These are phyloP conservation scores for Patiria pectinifera DNA, from an alignment of 53 echinoderm and acorn worm genomes.

Conservation along the genomic window DNA sequence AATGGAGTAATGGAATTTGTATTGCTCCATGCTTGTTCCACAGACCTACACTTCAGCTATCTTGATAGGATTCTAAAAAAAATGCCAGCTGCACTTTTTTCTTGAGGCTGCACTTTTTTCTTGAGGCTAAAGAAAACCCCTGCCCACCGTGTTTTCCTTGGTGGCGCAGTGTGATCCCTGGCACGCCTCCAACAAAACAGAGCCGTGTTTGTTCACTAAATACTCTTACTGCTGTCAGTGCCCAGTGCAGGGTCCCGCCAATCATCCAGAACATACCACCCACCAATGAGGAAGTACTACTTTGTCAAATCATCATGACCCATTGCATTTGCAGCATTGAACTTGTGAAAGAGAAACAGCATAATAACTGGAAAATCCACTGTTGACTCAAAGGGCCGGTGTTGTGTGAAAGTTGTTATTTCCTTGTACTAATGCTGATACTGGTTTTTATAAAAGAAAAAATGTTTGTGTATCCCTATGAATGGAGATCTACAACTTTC, in stretches of 20 bases:
- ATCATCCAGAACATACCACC: slow-evolving; percentile 39
- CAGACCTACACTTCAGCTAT: not conserved
- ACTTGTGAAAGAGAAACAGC: slow-evolving; percentile 6
- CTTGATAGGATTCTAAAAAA: not conserved
- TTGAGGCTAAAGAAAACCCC: not conserved
- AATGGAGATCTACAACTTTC: too few relatives aligned
- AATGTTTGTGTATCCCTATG: too few relatives aligned
- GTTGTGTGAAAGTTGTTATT: slow-evolving; percentile 2
- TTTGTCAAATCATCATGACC: not conserved
- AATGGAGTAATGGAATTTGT: too few relatives aligned
- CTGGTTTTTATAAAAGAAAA: too few relatives aligned
- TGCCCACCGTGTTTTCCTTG: slow-evolving; percentile 17
- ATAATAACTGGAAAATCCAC: not conserved
- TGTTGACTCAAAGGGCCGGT: not conserved
- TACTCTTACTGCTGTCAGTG: not conserved
- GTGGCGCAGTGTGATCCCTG: slow-evolving; percentile 1
- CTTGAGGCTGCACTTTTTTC: not conserved
- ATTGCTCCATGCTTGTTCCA: too few relatives aligned
- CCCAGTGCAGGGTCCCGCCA: not conserved
- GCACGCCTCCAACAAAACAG: slow-evolving; percentile 38
- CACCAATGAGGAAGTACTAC: slow-evolving; percentile 19
- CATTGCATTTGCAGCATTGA: slow-evolving; percentile 11
- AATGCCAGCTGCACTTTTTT: slow-evolving; percentile 34
- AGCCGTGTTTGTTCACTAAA: not conserved
- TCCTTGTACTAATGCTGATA: not conserved